A percentile compares a stretch with the other conserved stretches of the same genome.
These are phyloP conservation scores for Ametastegia equiseti DNA, from an alignment of 2,888 invertebrate species.

Conservation along the genomic window DNA sequence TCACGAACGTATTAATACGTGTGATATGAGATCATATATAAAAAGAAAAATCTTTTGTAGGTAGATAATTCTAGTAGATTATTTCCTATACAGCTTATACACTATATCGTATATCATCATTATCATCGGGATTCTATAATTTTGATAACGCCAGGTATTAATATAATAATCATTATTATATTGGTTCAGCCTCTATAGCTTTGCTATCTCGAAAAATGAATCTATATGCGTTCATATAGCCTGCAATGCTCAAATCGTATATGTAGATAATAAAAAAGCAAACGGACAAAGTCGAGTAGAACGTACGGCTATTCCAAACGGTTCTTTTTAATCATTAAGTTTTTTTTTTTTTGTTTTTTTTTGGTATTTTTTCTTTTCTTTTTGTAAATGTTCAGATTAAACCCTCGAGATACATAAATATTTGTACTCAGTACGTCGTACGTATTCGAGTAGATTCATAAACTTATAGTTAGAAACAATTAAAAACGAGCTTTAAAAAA, in stretches of 20 bases:
- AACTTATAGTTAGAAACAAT: background rate
- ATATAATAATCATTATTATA: background rate
- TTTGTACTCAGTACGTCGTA: background rate
- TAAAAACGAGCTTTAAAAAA: background rate
- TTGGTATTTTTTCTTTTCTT: too few relatives aligned
- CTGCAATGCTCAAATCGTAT: constrained; percentile 48
- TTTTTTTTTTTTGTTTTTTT: too few relatives aligned
- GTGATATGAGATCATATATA: background rate
- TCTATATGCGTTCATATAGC: constrained; percentile 39
- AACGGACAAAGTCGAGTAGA: constrained; percentile 1
- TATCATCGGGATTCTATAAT: constrained; percentile 1
- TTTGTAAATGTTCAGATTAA: background rate
- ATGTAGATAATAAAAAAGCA: constrained; percentile 25
- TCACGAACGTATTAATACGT: background rate
- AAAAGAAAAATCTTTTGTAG: too few relatives aligned
- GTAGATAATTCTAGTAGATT: constrained; percentile 3
- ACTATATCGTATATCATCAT: too few relatives aligned
- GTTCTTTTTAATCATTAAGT: background rate
- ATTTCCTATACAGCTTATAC: too few relatives aligned
- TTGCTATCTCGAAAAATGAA: constrained; percentile 33
- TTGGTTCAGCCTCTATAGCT: constrained; percentile 16
- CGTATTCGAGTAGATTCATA: background rate
- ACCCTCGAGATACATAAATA: background rate
- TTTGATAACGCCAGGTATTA: constrained; percentile 35
- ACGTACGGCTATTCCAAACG: constrained; percentile 17